Evolutionary conservation across 35 echinoderm and acorn worm genomes (phyloP), one percentile per base, ranked within the genome.

Genomic region (Apostichopus californicus): DNA sequence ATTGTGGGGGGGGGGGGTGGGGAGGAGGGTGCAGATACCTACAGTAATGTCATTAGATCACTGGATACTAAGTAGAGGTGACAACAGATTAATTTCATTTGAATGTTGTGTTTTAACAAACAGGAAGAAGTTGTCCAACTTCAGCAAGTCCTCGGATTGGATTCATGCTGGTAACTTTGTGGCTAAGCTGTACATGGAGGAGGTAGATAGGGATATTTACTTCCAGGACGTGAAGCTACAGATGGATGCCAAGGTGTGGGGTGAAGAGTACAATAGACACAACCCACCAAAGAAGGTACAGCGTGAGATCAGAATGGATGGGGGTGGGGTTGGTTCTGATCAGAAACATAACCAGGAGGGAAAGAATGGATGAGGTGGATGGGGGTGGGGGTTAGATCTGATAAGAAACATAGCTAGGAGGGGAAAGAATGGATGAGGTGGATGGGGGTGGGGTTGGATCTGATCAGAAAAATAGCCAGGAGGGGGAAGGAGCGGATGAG

Each of bases 181-280:
- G 9, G 90, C 90, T 26, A 98, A 98, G 90, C 55, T 80, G 4
- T 98, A 98, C 92, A 98, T 98, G 92, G 91, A 95, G 57, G 84
- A 90, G 2, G 94, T 98, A 3, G 96, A 98, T 11, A 68, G 96
- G 77, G 92, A 98, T 10, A 91, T 98, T 55, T 98, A 98, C 61
- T 98, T 98, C 68, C 90, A 98, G 68, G 96, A 98, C 87, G 96
- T 98, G 3, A 90, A 90, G 57, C 90, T 98, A 53, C 96, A 98
- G 54, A 95, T 95, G 94, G 96, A 98, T 66, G 96, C 96, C 28
- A 98, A 98, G 87, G 86, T 98, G 54, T 98, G 96, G 96, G 96
- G 94, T 65, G 96, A 98, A 84, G 96, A 98, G 77, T 98, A 90
- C 90, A 98, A 90, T 53, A 86, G 96, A 78, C 96, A 98, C 78